Base-by-base conservation (phyloP, 2,113 vertebrate genomes). In the Cyanoramphus novaezelandiae region DNA sequence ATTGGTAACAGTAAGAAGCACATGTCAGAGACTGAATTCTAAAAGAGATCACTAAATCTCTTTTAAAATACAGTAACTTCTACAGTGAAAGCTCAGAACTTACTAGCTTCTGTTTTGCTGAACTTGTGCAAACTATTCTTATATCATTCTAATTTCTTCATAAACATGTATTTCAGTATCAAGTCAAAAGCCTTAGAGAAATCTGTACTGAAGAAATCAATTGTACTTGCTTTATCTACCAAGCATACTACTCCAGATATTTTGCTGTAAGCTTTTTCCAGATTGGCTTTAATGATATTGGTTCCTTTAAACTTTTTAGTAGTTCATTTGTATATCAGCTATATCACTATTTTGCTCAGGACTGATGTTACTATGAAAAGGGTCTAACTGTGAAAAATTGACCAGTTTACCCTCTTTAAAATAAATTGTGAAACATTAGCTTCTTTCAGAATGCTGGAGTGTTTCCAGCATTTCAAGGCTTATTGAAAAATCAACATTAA, bases 401-500 rank as follows among this genome's bases (percentile, higher is more conserved):
- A 75, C 4, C 17, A 80, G 11, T 65, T 82, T 88, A 46, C 3
- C 17, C 17, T 70, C 29, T 83, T 90, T 74, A 82, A 86, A 90
- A 81, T 12, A 63, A 86, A 62, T 33, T n/a, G 24, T n/a, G 21
- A 70, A 82, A 35, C 24, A 41, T 68, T 76, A 89, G 3, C 27
- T 60, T 88, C 46, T 86, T 90, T 71, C 47, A 72, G 67, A 85
- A 71, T 0, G 1, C 12, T 72, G 53, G 37, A 91, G 15, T 4
- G 82, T 76, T 87, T 76, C 57, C 53, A 91, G 19, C 13, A 27
- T 72, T 90, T 72, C 31, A 86, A 72, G 17, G 14, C 9, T 82
- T 80, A 76, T 16, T 94, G 63, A 75, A 87, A 95, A 90, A 90
- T 87, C 47, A 79, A 29, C 59, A 29, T 39, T 79, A 88, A 69